Evolutionary conservation across 2,888 invertebrate species (phyloP).

Genomic region (Trichacis sp.): DNA sequence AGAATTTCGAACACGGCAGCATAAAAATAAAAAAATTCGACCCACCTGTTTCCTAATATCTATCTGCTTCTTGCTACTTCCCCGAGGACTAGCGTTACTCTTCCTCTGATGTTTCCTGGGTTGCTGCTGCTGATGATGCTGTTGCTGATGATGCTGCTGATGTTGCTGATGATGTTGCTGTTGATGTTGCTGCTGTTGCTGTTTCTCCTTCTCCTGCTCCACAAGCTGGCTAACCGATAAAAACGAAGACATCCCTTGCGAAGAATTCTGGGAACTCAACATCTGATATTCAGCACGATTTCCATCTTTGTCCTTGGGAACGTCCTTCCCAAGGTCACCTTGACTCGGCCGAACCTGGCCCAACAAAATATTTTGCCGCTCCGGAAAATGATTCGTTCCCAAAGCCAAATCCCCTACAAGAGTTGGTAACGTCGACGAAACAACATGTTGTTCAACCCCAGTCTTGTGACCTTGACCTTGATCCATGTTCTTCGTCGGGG

Average conservation of each 20-base stretch:
- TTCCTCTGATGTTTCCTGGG: conserved; percentile 63
- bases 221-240: conserved; percentile 77
- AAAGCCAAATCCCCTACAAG: conserved; percentile 74
- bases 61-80: conserved; percentile 60
- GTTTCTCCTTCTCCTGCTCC: conserved; percentile 70
- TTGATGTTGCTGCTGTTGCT: conserved; percentile 47
- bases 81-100: conserved; percentile 59
- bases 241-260: conserved; percentile 69
- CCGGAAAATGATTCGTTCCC: conserved; percentile 60
- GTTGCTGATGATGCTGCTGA: conserved; percentile 49
- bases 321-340: conserved; percentile 52
- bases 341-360: conserved; percentile 50
- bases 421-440: conserved; percentile 73
- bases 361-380: conserved; percentile 63
- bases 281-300: conserved; percentile 59
- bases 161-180: conserved; percentile 47
- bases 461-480: conserved; percentile 55
- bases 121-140: conserved; percentile 48
- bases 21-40: too few relatives aligned
- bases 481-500: conserved; percentile 71
- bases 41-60: conserved; percentile 58
- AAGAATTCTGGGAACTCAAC: conserved; percentile 64
- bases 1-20: too few relatives aligned
- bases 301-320: conserved; percentile 58
- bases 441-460: conserved; percentile 63